Conservation (phyloP, 1,140 invertebrate species). For the Ctenoplectra terminalis region DNA sequence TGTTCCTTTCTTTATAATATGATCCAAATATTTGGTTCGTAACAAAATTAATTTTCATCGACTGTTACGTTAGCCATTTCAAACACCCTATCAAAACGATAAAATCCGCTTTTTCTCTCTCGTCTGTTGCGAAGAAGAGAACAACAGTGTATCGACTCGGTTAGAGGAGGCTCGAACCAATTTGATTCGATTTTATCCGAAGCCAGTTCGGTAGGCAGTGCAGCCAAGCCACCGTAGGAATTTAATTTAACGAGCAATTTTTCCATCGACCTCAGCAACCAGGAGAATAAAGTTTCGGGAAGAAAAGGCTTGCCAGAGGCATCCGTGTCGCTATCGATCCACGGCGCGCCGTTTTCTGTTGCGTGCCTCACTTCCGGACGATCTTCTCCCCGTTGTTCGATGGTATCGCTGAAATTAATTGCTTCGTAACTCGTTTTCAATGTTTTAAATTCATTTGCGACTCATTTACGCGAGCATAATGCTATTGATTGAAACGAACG, state of each 20-base stretch:
- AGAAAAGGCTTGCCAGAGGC: constrained; percentile 29
- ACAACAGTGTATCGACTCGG: constrained; percentile 9
- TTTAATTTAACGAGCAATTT: constrained; percentile 48
- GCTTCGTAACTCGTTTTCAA: not conserved
- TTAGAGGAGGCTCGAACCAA: constrained; percentile 7
- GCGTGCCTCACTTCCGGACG: not conserved
- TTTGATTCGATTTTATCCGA: constrained; percentile 36
- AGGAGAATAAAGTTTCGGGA: constrained; percentile 42
- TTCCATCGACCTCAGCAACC: constrained; percentile 30
- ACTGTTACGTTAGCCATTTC: too few species aligned
- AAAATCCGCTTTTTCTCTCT: not conserved
- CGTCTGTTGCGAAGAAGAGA: not conserved
- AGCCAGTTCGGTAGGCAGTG: constrained; percentile 12
- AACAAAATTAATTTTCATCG: not conserved
- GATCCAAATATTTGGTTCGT: too few species aligned
- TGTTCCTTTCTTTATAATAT: too few species aligned
- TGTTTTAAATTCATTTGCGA: not conserved
- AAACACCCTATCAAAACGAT: not conserved
- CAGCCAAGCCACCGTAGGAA: constrained; percentile 25
- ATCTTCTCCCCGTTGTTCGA: not conserved
- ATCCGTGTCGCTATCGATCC: constrained; percentile 32
- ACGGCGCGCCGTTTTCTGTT: not conserved
- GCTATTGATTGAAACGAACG: not conserved
- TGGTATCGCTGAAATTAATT: not conserved
- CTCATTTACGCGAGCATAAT: not conserved